Base-by-base conservation (phyloP, 2,113 vertebrate species). In the Gopherus evgoodei region DNA sequence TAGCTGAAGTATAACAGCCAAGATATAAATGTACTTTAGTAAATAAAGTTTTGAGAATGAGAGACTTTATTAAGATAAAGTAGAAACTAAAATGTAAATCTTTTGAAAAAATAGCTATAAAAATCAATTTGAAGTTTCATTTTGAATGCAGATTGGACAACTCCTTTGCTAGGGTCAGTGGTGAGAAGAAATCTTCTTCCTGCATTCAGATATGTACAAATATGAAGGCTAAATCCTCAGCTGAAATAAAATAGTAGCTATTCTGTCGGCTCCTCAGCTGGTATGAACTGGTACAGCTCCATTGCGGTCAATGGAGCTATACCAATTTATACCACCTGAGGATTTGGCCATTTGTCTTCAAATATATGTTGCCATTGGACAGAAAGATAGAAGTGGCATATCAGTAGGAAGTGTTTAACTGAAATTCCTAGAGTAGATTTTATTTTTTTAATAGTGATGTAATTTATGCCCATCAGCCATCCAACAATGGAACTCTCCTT, bases 131-230 rank as follows among this genome's bases (percentile, higher is more conserved):
- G 29, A 88, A 72, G 87, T 94, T 24, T 94, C 4, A 42, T 85
- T 92, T 83, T 95, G 89, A 17, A 1, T 97, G 96, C 93, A 75
- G 42, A 96, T 97, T 97, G 96, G 96, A 96, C 96, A 97, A 96
- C 47, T 96, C 95, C 97, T 97, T 96, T 97, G 97, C 97, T 94
- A 85, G 96, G 96, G 95, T 10, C 47, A 35, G 83, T 88, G 50
- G 75, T 38, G 88, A 89, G 95, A 94, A 17, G 53, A 5, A 2
- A 80, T 93, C 24, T 6, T 93, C 94, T 84, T 93, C 69, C 69
- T 86, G 9, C 52, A 3, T 76, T 93, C 1, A 4, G 1, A 1
- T 24, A 27, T 2, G 1, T 56, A 25, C 47, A 88, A 89, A 83
- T 62, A 2, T 90, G 50, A 91, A 79, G 6, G 1, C 42, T 65